Percentiles rank a stretch among this genome's conserved stretches.
These are phyloP conservation scores for Harpalus rufipes DNA, from an alignment of 2,888 invertebrate genomes.

Conservation along the genomic window DNA sequence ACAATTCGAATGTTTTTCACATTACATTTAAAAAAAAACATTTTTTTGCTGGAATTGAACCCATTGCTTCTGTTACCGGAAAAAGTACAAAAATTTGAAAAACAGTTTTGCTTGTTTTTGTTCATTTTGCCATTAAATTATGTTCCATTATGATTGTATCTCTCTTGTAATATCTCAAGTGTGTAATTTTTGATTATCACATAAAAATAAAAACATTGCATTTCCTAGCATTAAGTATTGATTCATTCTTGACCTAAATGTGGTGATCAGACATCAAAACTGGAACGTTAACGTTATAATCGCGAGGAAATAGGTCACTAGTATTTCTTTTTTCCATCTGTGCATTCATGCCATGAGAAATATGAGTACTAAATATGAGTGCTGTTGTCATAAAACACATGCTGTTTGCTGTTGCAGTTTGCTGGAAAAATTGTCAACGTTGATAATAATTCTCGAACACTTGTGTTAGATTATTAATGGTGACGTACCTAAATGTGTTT, in stretches of 20 bases:
- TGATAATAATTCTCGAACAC: not conserved
- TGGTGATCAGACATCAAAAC: constrained; percentile 27
- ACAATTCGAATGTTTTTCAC: too few species aligned
- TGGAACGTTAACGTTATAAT: constrained; percentile 34
- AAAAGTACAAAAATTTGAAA: too few species aligned
- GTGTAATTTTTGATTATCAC: not conserved
- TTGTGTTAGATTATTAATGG: not conserved
- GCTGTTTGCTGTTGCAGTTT: not conserved
- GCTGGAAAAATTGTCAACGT: not conserved
- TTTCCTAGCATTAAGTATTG: constrained; percentile 13
- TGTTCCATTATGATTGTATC: too few species aligned
- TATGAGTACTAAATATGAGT: not conserved
- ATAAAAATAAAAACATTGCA: constrained; percentile 28
- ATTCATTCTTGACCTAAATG: constrained; percentile 47
- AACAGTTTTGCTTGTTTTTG: too few species aligned
- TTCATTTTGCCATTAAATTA: too few species aligned
- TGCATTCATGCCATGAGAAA: not conserved
- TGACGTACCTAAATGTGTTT: not conserved
- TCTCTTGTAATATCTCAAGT: not conserved
- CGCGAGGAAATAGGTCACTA: constrained; percentile 30
- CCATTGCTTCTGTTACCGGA: too few species aligned
- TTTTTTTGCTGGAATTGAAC: too few species aligned
- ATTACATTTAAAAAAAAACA: too few species aligned
- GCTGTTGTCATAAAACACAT: not conserved
- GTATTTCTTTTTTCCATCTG: not conserved